Evolutionary conservation across 2,888 invertebrate species (phyloP), one percentile per base, ranked within the genome.

Genomic region (Cordilura impudica): DNA sequence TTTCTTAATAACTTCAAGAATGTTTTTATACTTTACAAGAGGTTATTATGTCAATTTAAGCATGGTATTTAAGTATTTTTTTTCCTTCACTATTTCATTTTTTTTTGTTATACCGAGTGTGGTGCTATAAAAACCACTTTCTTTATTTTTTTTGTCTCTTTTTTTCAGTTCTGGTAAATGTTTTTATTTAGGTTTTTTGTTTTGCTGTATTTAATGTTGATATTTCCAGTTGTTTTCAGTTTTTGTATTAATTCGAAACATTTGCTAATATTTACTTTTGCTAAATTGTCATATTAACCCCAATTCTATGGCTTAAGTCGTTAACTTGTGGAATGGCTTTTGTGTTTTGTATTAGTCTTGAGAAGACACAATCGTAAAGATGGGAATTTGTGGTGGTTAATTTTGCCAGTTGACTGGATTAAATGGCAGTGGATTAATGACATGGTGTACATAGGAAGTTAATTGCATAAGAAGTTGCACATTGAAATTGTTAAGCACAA

Each of bases 261-360:
- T 73, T 71, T 58, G 66, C 49, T 61, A 71, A 77, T 77, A 67
- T 47, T 26, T 56, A 54, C 60, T 56, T 72, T 49, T 67, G 61
- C 56, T 63, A 77, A 77, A 72, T 54, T 77, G 61, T 77, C 71
- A 63, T 72, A 72, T 72, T 72, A 77, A 77, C 66, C 77, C 54
- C 47, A 77, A 77, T 77, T 56, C 54, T 23, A 47, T 63, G 67
- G 66, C 47, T 77, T 39, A 49, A 49, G 58, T 58, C 39, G 65
- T 51, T 56, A 72, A 54, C 31, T 72, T 63, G 19, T 49, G 54
- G 19, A 56, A 39, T n/a, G n/a, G n/a, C 14, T 39, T 39, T 39
- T 39, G 35, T 39, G 8, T 39, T 39, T 12, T 39, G 35, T n/a
- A 39, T 39, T 39, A 39, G 35, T n/a, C n/a, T 39, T 35, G 2